phyloP scores from a whole-genome alignment of 2,113 vertebrate genomes.

The Chaetura pelagica region DNA sequence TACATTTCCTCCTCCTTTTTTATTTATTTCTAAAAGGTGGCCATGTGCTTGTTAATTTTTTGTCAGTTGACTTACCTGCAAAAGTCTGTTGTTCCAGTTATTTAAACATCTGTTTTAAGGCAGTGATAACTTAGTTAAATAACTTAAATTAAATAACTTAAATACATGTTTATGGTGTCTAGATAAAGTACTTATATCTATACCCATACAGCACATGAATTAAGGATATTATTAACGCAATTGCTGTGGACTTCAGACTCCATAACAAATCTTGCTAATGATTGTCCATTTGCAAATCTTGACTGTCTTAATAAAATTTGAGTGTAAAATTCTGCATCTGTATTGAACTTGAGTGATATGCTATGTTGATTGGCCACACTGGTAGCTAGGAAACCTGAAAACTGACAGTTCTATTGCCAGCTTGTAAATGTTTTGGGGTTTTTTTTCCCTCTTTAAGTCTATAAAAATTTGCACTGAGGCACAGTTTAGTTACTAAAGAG shows the following conservation, averaged over 20 bases:
- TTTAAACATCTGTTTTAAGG: not conserved
- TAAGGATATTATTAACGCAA: not conserved
- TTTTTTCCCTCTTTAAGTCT: not conserved
- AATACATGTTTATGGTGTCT: not conserved
- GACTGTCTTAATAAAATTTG: not conserved
- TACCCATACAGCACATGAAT: not conserved
- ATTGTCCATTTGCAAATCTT: not conserved
- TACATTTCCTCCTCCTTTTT: not conserved
- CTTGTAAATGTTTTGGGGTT: not conserved
- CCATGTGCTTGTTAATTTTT: not conserved
- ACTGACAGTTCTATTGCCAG: not conserved
- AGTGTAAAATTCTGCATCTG: not conserved
- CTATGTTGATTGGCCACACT: not conserved
- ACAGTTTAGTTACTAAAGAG: not conserved
- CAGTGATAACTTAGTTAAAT: not conserved
- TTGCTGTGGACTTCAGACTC: not conserved
- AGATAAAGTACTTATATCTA: not conserved
- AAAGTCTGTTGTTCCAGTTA: not conserved
- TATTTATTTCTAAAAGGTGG: not conserved
- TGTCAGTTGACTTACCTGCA: not conserved
- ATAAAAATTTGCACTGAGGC: not conserved
- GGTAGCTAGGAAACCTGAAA: not conserved
- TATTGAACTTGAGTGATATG: not conserved
- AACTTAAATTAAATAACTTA: not conserved
- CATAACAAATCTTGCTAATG: not conserved